Evolutionary conservation across 1,140 invertebrate species (phyloP), one percentile per base, ranked within the genome.

Genomic region (Macrobrachium nipponense): DNA sequence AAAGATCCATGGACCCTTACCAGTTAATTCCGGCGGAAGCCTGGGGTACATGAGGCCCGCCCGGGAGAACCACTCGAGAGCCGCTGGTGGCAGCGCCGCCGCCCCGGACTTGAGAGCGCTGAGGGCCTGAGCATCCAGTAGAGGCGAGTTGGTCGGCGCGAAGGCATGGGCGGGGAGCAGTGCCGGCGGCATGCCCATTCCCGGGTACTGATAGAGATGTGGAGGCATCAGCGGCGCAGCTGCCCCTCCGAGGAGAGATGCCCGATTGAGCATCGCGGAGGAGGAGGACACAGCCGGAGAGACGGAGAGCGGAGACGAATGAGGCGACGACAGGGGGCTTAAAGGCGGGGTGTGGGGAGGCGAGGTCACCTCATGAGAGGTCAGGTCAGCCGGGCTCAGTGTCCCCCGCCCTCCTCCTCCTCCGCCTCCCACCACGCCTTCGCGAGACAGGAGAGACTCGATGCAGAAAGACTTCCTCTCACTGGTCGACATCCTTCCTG

Each of bases 401-500:
- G 60, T 78, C 10, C 75, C 23, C 60, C 80, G 61, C 36, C 76
- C 64, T 58, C 81, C 80, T 44, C 66, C 81, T 20, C 27, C 36
- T 20, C 58, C 27, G 44, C 66, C 18, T 18, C 23, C 61, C 58
- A 75, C 66, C 60, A 75, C 76, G 14, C 72, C 88, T 62, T 86
- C 88, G 11, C 88, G 85, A 3, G 88, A 89, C 88, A 89, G 68
- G 20, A 89, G 82, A 18, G 88, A 89, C 43, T 89, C 88, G n/a
- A 89, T 89, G 60, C 88, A 89, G 70, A 89, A 89, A n/a, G 88
- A 89, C 20, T 89, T 89, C 20, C 87, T 87, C 79, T 89, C 85
- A 66, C 88, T 87, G 10, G 82, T 79, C 58, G 82, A 66, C 82
- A 86, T 88, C n/a, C 12, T 36, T 23, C 12, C n/a, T 23, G 10